Evolutionary conservation across 2,797 vertebrate species (phyloP), one percentile per base, ranked within the genome.

Genomic region (Scomberomorus guttatus): DNA sequence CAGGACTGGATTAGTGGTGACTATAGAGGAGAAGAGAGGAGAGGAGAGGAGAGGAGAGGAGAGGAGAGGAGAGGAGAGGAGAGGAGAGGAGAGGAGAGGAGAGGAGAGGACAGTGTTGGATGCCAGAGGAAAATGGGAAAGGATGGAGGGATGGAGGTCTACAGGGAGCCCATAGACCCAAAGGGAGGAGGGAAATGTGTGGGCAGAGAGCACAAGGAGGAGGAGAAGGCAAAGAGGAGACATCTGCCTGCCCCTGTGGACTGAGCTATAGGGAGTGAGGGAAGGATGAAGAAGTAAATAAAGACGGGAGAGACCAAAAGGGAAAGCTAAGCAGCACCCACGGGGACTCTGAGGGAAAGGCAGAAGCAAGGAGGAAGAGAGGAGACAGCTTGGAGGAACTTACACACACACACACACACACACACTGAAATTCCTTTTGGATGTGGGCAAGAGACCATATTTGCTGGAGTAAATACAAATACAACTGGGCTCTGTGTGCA

Each of bases 381-480:
- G 67, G 59, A 88, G 80, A 80, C 78, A 84, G 82, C 75, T 82
- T 42, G 17, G 24, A 87, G 75, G 65, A 83, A 75, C 81, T 82
- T 85, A 61, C 59, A 71, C 24, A 32, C 61, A 18, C 56, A 44
- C 55, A 37, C 51, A 34, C 66, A 73, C 44, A 46, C 27, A 51
- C 5, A 34, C 42, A 66, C 50, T 32, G 17, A 71, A 37, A 62
- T 58, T 72, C 78, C 57, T 51, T 71, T 82, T 70, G 50, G 62
- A 77, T 68, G 76, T 81, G 80, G 80, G 82, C 56, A 75, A 77
- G 64, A 81, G 80, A 82, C 65, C 66, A 86, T 80, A 84, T 92
- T 92, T 89, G 69, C 71, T 75, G 1, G 15, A 84, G 72, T 80
- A 90, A 91, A 88, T 80, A 80, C 37, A 56, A 60, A 84, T 18